Evolutionary conservation across 2,113 vertebrate genomes (phyloP), one percentile per base, ranked within the genome.

Genomic region (Engystomops pustulosus): DNA sequence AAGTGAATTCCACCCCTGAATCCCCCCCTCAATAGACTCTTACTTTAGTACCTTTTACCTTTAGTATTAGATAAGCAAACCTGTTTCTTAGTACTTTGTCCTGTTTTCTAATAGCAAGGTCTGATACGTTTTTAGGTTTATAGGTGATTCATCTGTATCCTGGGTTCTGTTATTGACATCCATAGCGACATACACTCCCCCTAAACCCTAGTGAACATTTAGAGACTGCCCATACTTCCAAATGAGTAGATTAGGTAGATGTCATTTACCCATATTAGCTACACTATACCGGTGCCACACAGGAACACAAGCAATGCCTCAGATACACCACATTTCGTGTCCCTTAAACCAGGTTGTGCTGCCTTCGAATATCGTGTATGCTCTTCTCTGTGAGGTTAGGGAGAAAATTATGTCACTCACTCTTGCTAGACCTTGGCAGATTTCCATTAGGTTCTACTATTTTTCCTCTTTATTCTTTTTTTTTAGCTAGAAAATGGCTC

Each of bases 161-260:
- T 88, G 86, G 53, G 25, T 87, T 91, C 68, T 90, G 93, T 91
- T 87, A 88, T 44, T 92, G 92, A 90, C 90, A 88, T 85, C 88
- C 68, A 72, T 60, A 27, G 72, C 68, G 0, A 87, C 82, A 71
- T 68, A 80, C 86, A 80, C 18, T 83, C 53, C 79, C 23, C 84
- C 80, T 55, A 9, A 88, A 79, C 38, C 25, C 44, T 4, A 44
- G 55, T 17, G 55, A n/a, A 18, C 14, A 55, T 27, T 58, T n/a
- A 27, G 45, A 27, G 45, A 34, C 72, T 44, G 27, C 11, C 25
- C 32, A 72, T 72, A 44, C 36, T 30, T 82, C 41, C 49, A 34
- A 72, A 30, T 58, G 27, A 81, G 20, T 55, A 68, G 55, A 71
- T n/a, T 70, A 55, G 55, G 17, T 53, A n/a, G n/a, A n/a, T 53